Conservation (phyloP, 2,113 vertebrate genomes). For the Spermophilus dauricus region DNA sequence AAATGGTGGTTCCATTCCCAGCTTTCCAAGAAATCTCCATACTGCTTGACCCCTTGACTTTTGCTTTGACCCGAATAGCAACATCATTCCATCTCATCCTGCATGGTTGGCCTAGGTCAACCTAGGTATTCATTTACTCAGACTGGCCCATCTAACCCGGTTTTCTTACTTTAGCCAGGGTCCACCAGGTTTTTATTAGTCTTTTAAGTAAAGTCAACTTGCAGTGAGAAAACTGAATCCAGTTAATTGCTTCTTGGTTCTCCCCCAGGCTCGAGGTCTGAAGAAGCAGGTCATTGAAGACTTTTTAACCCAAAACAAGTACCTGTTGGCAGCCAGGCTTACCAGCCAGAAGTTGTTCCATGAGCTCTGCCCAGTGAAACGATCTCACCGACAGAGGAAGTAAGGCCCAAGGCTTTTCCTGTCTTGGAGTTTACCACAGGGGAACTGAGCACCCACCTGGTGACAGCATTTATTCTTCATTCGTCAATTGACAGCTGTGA, state of each 20-base stretch:
- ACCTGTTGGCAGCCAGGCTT: slow-evolving; percentile 94
- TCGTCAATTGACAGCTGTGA: rapidly evolving
- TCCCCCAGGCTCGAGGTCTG: slow-evolving; percentile 93
- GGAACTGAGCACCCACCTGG: background rate
- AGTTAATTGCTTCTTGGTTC: background rate
- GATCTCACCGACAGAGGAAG: slow-evolving; percentile 97
- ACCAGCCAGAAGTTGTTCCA: slow-evolving; percentile 97
- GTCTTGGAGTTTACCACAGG: too few relatives aligned
- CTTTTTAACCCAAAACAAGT: slow-evolving; percentile 97
- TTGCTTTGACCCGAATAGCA: background rate
- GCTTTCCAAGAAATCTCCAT: too few relatives aligned
- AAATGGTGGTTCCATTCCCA: too few relatives aligned
- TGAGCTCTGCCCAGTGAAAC: slow-evolving; percentile 96
- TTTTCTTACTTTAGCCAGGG: background rate
- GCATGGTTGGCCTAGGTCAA: rapidly evolving
- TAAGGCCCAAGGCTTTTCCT: slow-evolving; percentile 82
- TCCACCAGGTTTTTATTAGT: background rate
- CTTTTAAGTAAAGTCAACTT: background rate
- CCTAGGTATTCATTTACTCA: background rate
- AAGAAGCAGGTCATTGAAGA: slow-evolving; percentile 97
- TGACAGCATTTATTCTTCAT: background rate
- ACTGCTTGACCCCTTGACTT: background rate
- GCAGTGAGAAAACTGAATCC: background rate
- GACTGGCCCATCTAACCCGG: background rate
- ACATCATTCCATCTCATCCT: background rate